Evolutionary conservation across 2,113 vertebrate genomes (phyloP).

Genomic region (Vulpes ferrilata): DNA sequence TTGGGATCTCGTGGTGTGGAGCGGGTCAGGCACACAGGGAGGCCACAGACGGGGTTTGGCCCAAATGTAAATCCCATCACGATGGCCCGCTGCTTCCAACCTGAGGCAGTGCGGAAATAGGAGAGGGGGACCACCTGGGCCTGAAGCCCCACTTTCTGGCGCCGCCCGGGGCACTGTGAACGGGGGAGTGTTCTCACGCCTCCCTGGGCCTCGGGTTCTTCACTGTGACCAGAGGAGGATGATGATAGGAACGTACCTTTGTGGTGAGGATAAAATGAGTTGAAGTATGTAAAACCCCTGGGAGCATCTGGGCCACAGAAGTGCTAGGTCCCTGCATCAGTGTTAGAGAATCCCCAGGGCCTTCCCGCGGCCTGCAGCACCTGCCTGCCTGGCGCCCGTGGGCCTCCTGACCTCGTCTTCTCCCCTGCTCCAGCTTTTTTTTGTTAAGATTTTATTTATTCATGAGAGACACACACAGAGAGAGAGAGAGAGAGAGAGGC

Average conservation of each 20-base stretch:
- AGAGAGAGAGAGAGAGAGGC: too few relatives aligned
- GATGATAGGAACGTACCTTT: not conserved
- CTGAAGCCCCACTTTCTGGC: not conserved
- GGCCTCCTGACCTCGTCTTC: not conserved
- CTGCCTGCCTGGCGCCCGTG: fast-evolving
- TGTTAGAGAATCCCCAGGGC: fast-evolving
- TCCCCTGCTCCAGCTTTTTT: not conserved
- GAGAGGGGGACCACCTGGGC: not conserved
- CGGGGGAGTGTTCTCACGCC: not conserved
- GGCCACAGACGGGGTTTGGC: not conserved
- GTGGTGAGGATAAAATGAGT: not conserved
- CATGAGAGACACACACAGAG: too few relatives aligned
- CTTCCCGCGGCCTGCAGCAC: not conserved
- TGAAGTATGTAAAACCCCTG: not conserved
- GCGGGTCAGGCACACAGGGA: not conserved
- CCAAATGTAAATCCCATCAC: fast-evolving
- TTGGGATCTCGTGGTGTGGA: not conserved
- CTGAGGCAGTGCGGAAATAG: not conserved
- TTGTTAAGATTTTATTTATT: too few relatives aligned
- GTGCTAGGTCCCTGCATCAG: not conserved
- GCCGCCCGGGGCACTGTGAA: fast-evolving
- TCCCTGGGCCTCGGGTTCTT: not conserved
- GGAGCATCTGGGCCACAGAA: not conserved
- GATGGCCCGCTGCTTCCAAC: not conserved
- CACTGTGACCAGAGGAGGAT: not conserved